These are phyloP conservation scores for Neostethus bicornis DNA, from an alignment of 2,797 vertebrate genomes.

Conservation along the genomic window DNA sequence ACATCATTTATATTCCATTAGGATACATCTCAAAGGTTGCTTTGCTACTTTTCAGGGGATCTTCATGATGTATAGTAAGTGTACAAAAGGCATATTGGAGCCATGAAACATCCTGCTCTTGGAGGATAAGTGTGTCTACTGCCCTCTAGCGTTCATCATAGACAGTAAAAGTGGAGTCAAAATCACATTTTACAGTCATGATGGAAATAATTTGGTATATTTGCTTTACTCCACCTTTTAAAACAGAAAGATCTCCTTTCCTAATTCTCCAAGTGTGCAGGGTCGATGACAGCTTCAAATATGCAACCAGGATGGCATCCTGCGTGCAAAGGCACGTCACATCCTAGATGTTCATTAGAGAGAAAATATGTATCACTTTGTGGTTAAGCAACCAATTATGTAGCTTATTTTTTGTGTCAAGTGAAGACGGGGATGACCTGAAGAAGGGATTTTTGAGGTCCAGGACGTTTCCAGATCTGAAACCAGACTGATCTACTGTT, in stretches of 20 bases:
- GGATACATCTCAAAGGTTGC: too few relatives aligned
- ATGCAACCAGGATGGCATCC: constrained; percentile 32
- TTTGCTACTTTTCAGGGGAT: too few relatives aligned
- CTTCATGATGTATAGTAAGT: too few relatives aligned
- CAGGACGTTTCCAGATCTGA: constrained; percentile 82
- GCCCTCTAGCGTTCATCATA: not conserved
- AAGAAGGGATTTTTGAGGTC: constrained; percentile 86
- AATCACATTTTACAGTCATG: too few relatives aligned
- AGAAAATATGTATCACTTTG: not conserved
- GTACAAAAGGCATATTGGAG: too few relatives aligned
- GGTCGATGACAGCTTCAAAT: constrained; percentile 6
- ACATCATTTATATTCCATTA: too few relatives aligned
- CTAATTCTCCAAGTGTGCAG: not conserved
- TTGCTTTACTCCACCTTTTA: not conserved
- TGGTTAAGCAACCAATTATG: not conserved
- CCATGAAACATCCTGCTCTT: too few relatives aligned
- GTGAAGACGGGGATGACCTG: constrained; percentile 59
- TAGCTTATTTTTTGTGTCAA: not conserved
- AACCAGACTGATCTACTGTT: constrained; percentile 82
- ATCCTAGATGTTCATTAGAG: too few relatives aligned
- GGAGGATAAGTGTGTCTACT: not conserved
- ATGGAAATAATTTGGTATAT: not conserved
- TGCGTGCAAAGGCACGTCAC: constrained; percentile 14
- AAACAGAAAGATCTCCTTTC: not conserved
- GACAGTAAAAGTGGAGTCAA: too few relatives aligned